Conservation (phyloP, 2,888 invertebrate genomes). For the Uloborus plumipes region DNA sequence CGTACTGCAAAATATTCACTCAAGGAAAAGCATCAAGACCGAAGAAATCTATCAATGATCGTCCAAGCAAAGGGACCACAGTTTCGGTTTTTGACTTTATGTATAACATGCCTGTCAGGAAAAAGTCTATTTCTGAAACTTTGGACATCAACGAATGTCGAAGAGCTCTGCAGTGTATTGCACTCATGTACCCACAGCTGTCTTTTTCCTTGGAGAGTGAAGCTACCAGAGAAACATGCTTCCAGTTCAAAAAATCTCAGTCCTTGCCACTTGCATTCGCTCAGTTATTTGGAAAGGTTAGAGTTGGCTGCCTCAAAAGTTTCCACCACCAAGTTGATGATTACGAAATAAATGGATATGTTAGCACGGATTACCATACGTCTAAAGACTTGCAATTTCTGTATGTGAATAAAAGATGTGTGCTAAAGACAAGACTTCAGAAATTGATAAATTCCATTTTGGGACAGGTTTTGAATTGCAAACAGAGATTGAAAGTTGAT, state of each 20-base stretch:
- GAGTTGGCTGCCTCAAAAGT: constrained; percentile 71
- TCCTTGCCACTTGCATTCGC: constrained; percentile 75
- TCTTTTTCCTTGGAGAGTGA: constrained; percentile 82
- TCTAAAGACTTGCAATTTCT: constrained; percentile 76
- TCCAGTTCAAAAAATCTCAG: constrained; percentile 76
- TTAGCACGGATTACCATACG: constrained; percentile 74
- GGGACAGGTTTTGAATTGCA: constrained; percentile 68
- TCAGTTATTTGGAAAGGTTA: constrained; percentile 73
- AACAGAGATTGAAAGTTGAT: constrained; percentile 23
- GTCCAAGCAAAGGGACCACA: constrained; percentile 81
- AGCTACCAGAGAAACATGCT: constrained; percentile 75
- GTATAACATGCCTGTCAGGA: constrained; percentile 77
- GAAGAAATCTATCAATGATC: constrained; percentile 69
- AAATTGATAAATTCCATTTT: constrained; percentile 72
- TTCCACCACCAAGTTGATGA: constrained; percentile 72
- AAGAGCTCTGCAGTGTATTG: constrained; percentile 76
- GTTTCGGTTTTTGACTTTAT: constrained; percentile 79
- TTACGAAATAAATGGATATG: constrained; percentile 76
- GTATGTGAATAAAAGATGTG: constrained; percentile 78
- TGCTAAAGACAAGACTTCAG: constrained; percentile 75
- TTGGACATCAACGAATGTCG: constrained; percentile 77
- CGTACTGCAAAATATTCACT: constrained; percentile 76
- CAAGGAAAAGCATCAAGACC: constrained; percentile 73
- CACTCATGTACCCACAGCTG: constrained; percentile 77
- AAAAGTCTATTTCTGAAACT: constrained; percentile 74